These are phyloP conservation scores for Pomatostomus ruficeps DNA, from an alignment of 2,113 vertebrate species.

Conservation along the genomic window DNA sequence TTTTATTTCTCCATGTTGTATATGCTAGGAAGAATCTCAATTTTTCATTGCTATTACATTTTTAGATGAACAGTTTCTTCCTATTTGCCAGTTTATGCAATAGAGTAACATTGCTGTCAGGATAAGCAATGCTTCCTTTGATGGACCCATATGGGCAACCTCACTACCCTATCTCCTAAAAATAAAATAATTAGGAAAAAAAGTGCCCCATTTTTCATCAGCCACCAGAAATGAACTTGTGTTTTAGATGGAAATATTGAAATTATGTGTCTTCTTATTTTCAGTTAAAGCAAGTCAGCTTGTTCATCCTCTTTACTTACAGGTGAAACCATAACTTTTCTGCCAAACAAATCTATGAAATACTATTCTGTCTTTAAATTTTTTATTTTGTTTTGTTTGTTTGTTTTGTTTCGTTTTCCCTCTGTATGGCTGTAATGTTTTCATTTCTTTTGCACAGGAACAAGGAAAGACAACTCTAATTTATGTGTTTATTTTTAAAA, in stretches of 20 bases:
- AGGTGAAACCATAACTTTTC: neutral
- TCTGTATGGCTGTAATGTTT: neutral
- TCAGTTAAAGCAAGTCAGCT: neutral
- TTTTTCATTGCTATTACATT: neutral
- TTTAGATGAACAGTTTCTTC: constrained; percentile 10
- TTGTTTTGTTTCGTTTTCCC: neutral
- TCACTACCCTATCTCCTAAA: neutral
- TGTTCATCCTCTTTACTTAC: neutral
- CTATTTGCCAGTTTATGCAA: constrained; percentile 9
- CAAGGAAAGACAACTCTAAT: neutral
- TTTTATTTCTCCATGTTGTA: neutral
- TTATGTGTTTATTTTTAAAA: neutral
- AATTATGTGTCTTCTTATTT: neutral
- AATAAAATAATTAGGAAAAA: neutral
- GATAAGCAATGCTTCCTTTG: neutral
- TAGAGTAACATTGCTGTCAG: neutral
- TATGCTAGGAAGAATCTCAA: neutral
- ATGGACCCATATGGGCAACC: neutral
- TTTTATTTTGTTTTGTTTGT: neutral
- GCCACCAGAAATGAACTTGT: neutral
- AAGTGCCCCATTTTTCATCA: neutral
- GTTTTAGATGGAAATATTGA: neutral
- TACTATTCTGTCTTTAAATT: neutral
- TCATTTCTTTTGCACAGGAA: neutral
- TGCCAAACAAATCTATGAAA: neutral